Base-by-base conservation (phyloP, 1,140 invertebrate species). In the Drosophila repleta region DNA sequence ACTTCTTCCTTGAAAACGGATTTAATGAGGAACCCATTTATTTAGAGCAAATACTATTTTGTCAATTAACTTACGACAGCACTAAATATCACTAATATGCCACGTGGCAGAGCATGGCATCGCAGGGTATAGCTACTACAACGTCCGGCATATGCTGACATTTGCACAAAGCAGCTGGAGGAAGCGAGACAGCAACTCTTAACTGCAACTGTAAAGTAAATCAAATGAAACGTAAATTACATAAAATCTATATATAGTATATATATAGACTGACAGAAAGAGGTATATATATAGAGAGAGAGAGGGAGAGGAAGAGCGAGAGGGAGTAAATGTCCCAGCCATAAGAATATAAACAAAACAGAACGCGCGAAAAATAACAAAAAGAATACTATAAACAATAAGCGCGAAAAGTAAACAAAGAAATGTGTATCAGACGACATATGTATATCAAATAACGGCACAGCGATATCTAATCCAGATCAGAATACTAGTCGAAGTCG, bases 91-190 rank as follows among this genome's bases (percentile, higher is more conserved):
- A 45, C 2, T 10, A 39, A 62, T 29, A 46, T 18, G 21, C 45
- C 24, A 52, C 0, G 11, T 5, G 10, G 0, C 3, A 6, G 18
- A 17, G 37, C 5, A 0, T 1, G 0, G 0, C 11, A n/a, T 10
- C n/a, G 26, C 11, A 1, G 60, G 60, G 60, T 69, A 69, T 32
- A 0, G 4, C 21, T 11, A 48, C 56, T 66, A 64, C 58, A 65
- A 45, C 52, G 51, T 69, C 43, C 67, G 56, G 69, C 56, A 58
- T 76, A 77, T 72, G 77, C 72, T 82, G 74, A 74, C 74, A 77
- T 74, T 82, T 69, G 66, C 45, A 49, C 41, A 57, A 51, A 48
- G 71, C 75, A 80, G 43, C 60, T 5, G 24, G 24, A 26, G 24
- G 24, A 26, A 26, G 24, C 24, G 24, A 26, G 24, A 26, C 24